Evolutionary conservation across 2,797 vertebrate species (phyloP), one percentile per base, ranked within the genome.

Genomic region (Malurus splendens): DNA sequence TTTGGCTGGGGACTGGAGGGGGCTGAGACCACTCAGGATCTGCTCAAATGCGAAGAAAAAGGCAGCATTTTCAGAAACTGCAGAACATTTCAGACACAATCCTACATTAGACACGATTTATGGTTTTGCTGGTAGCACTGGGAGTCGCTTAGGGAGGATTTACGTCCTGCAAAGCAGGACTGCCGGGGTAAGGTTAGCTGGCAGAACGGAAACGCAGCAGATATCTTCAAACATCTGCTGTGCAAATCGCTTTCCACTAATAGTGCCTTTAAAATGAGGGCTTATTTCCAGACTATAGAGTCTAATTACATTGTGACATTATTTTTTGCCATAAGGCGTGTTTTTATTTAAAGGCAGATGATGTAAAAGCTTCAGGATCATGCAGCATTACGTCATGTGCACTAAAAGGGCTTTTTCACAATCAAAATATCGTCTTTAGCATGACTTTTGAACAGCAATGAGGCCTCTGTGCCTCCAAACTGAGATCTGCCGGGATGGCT

Each of bases 191-290:
- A 87, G 87, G 91, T 87, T 93, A 92, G 73, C 78, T 57, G 85
- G 87, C 85, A 87, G 76, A 91, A 78, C 61, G 74, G 82, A 94
- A 94, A 96, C 89, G 83, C 90, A 93, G 88, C 74, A 95, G 76
- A 86, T 92, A 91, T 77, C 95, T 92, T 94, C 87, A 77, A 94
- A 82, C 96, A 96, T 94, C 94, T 95, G 92, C 87, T 90, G 86
- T 91, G 91, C 82, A 93, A 96, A 92, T 87, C 91, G 92, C 74
- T 91, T 86, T 87, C 86, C 72, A 86, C 74, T 82, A 96, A 82
- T 76, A 81, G 54, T 94, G 79, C 86, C 87, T 93, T 95, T 96
- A 93, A 95, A 96, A 92, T 76, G 73, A 94, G 73, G 79, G 51
- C 51, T 72, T 82, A 54, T 78, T 90, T 89, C 84, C 70, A 86